Evolutionary conservation across 2,888 invertebrate genomes (phyloP), one percentile per base, ranked within the genome.

Genomic region (Pristionchus entomophagus): DNA sequence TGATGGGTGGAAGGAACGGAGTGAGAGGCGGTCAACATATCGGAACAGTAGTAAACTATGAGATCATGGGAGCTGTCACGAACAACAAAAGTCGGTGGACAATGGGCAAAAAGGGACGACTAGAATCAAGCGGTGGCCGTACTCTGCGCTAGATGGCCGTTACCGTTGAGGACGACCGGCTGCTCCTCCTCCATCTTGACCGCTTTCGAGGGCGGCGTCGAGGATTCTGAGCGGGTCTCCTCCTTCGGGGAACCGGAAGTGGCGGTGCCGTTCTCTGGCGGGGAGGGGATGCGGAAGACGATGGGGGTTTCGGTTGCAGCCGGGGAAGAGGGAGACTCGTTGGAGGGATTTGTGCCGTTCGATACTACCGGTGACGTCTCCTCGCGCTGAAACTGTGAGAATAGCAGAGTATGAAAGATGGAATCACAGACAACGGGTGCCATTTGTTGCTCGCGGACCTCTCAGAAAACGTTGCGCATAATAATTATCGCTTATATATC

Each of bases 321-420:
- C 0, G 83, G 65, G 1, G 83, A 65, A 5, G 29, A 45, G 51
- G 65, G 65, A 49, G 83, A 84, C 26, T 84, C 83, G 22, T 51
- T 84, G 22, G 83, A 84, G 32, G 45, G 62, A 49, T 32, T 65
- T 22, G 83, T 84, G 3, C 83, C 83, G 35, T 84, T 84, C 0
- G 83, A 84, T 19, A 53, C 29, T 3, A 35, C 53, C 0, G 83
- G 83, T 2, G 51, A 49, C 29, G 49, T 19, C 65, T 84, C 65
- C 65, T 62, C 53, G 12, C 73, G 73, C 83, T 84, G 65, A 0
- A 82, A 38, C 45, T 45, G 45, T 45, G 6, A 14, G 8, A 45
- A 45, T 45, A 45, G 6, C 45, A 5, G 22, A 26, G n/a, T 59
- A 8, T 22, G 12, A 59, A n/a, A 26, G 45, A 45, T 45, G 45